Evolutionary conservation across 2,113 vertebrate species (phyloP).

Genomic region (Hemibagrus wyckioides): DNA sequence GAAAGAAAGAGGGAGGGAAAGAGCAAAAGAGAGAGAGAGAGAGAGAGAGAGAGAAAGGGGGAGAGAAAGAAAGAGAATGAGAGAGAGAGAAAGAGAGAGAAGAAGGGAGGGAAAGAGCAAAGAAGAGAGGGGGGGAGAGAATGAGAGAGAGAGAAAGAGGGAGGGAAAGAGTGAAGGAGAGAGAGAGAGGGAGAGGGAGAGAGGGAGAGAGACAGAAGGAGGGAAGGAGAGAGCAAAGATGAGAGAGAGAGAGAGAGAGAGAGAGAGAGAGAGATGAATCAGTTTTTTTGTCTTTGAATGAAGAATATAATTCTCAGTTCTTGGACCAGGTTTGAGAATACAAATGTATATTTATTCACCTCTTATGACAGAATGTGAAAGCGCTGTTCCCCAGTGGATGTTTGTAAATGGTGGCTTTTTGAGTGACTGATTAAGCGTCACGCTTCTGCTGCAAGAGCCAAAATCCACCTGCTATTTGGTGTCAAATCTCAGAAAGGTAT

Average conservation of each 20-base stretch:
- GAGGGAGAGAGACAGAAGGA: neutral
- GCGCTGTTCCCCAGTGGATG: neutral
- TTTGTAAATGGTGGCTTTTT: neutral
- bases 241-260: neutral
- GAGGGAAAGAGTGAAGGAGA: too few relatives aligned
- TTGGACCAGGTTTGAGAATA: neutral
- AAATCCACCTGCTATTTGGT: neutral
- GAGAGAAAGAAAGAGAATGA: too few relatives aligned
- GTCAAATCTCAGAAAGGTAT: neutral
- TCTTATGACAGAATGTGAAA: neutral
- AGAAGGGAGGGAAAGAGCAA: too few relatives aligned
- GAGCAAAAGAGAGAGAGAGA: too few relatives aligned
- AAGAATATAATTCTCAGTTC: neutral
- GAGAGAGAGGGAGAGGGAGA: neutral
- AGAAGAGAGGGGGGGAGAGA: too few relatives aligned
- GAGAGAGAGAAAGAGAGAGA: too few relatives aligned
- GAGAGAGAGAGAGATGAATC: neutral
- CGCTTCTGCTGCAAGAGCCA: neutral
- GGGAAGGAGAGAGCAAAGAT: too few relatives aligned
- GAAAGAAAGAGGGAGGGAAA: neutral
- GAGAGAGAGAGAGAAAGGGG: too few relatives aligned
- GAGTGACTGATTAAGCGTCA: neutral
- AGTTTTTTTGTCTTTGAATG: neutral
- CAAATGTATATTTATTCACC: neutral
- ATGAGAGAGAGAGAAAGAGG: too few relatives aligned